phyloP scores from a whole-genome alignment of 1,140 invertebrate species.

The Liolophura sinensis region DNA sequence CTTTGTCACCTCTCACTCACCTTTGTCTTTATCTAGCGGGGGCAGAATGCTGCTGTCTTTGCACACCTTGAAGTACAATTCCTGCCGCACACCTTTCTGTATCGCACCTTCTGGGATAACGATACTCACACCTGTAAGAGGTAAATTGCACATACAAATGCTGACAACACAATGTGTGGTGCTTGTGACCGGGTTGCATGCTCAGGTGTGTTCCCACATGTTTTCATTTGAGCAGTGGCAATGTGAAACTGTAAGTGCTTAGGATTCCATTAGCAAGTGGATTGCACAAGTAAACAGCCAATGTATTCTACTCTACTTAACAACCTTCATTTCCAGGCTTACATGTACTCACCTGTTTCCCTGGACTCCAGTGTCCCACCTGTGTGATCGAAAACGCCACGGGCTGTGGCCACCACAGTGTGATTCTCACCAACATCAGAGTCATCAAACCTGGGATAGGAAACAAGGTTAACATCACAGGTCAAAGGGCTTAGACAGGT shows the following conservation, averaged over 20 bases:
- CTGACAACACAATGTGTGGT: background rate
- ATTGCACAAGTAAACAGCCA: too few relatives aligned
- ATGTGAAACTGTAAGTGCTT: constrained; percentile 3
- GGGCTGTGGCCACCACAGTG: constrained; percentile 55
- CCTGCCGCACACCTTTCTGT: constrained; percentile 76
- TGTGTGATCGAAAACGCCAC: constrained; percentile 62
- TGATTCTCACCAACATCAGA: constrained; percentile 42
- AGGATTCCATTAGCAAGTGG: too few relatives aligned
- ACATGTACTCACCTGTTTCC: constrained; percentile 72
- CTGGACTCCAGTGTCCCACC: constrained; percentile 82
- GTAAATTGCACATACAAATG: background rate
- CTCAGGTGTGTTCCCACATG: too few relatives aligned
- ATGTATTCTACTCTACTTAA: too few relatives aligned
- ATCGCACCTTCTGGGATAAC: constrained; percentile 87
- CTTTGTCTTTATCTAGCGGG: constrained; percentile 84
- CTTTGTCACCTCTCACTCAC: constrained; percentile 68
- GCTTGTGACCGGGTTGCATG: background rate
- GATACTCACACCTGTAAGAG: constrained; percentile 74
- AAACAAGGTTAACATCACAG: too few relatives aligned
- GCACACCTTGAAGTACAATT: constrained; percentile 92
- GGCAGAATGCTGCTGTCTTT: constrained; percentile 70
- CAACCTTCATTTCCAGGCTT: too few relatives aligned
- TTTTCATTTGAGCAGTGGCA: too few relatives aligned
- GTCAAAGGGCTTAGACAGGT: too few relatives aligned
- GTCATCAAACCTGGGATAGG: background rate